Percentiles rank a stretch among this genome's conserved stretches.
These are phyloP conservation scores for Nannoperca obscura DNA, from an alignment of 2,797 vertebrate genomes.

Conservation along the genomic window DNA sequence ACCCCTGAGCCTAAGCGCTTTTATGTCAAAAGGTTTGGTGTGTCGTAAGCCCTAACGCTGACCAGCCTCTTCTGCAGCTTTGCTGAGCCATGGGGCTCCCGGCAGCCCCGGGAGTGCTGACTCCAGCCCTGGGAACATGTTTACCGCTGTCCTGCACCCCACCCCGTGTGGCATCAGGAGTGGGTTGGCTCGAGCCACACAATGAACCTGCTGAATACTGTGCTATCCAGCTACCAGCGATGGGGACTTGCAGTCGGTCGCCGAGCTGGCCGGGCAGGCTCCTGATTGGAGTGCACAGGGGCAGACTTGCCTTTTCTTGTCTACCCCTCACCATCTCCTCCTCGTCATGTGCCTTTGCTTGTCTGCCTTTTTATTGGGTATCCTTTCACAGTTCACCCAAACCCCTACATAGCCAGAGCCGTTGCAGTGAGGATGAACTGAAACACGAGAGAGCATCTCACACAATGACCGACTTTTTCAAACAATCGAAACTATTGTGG, in stretches of 20 bases:
- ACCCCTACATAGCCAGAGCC: not conserved
- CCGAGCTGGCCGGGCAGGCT: conserved; percentile 61
- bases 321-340: conserved; percentile 12
- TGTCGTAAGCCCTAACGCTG: conserved; percentile 82
- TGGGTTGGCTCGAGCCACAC: conserved; percentile 70
- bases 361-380: conserved; percentile 35
- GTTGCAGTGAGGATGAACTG: not conserved
- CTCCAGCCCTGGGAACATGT: conserved; percentile 85
- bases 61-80: conserved; percentile 84
- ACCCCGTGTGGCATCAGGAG: conserved; percentile 70
- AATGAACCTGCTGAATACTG: conserved; percentile 88
- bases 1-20: conserved; percentile 78
- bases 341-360: conserved; percentile 45
- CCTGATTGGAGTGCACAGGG: conserved; percentile 44
- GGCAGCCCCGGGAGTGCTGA: conserved; percentile 85
- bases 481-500: not conserved
- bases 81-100: conserved; percentile 86
- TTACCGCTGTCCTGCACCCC: conserved; percentile 79
- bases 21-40: conserved; percentile 79
- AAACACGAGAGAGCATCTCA: not conserved
- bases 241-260: conserved; percentile 49
- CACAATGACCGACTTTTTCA: not conserved
- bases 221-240: conserved; percentile 65
- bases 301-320: conserved; percentile 38
- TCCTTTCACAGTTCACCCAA: conserved; percentile 10